Evolutionary conservation across 2,888 invertebrate genomes (phyloP), one percentile per base, ranked within the genome.

Genomic region (Lasioglossum lativentre): DNA sequence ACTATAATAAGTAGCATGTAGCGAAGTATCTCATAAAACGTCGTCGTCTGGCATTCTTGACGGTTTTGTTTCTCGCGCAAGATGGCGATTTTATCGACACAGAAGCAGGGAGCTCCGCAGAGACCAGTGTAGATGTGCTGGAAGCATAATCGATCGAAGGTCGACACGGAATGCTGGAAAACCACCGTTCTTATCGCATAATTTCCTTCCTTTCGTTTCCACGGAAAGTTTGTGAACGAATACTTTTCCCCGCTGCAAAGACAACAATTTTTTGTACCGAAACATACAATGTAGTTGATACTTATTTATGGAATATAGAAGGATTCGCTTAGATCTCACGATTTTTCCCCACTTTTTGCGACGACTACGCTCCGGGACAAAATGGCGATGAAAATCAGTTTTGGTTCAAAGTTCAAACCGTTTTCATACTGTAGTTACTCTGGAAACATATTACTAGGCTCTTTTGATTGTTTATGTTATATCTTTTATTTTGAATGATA

Each of bases 1-100:
- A 93, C 83, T 93, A 92, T 93, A 91, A 92, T 91, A 90, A 93
- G 90, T 94, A 93, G 93, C 89, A 90, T 85, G 90, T 94, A 93
- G 91, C 75, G 85, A 91, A 81, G 89, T 87, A 87, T 88, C 89
- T 91, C 91, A 89, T 92, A 93, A 93, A 68, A 74, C 52, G 52
- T n/a, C 42, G 70, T 93, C 82, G 87, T 92, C 91, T 92, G 92
- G 91, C 92, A 92, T 92, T 92, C 92, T 75, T 27, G 52, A 72
- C 34, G 16, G 75, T 73, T 12, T 23, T 52, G 19, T 72, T 80
- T 70, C 72, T 66, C 59, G 34, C 78, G 63, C 47, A 27, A 72
- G 38, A 66, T 12, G 27, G 30, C 75, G 45, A 34, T 74, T 19
- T 45, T 27, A 27, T 42, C 68, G 16, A 40, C 63, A n/a, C n/a